These are phyloP conservation scores for Phthorimaea operculella DNA, from an alignment of 1,140 invertebrate genomes.

Conservation along the genomic window DNA sequence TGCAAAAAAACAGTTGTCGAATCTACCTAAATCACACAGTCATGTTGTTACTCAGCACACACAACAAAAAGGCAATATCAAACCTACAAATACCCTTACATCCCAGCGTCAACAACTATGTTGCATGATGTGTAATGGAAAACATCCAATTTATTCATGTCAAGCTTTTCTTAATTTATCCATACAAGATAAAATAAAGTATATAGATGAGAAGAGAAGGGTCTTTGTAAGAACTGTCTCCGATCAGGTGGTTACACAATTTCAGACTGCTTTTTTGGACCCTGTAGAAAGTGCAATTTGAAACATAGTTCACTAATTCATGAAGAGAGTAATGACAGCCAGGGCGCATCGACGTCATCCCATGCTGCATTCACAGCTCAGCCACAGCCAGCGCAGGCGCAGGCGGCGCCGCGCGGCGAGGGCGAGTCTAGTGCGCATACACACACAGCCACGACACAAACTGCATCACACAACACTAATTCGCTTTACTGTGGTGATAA, in stretches of 20 bases:
- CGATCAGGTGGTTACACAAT: slow-evolving; percentile 12
- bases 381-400: background rate
- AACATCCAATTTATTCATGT: slow-evolving; percentile 13
- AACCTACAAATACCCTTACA: background rate
- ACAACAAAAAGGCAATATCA: background rate
- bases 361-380: background rate
- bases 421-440: background rate
- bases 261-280: slow-evolving; percentile 13
- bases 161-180: slow-evolving; percentile 8
- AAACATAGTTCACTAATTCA: slow-evolving; percentile 23
- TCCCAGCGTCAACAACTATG: background rate
- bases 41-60: background rate
- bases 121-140: slow-evolving; percentile 4
- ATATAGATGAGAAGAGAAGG: slow-evolving; percentile 10
- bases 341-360: background rate
- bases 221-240: slow-evolving; percentile 19
- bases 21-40: slow-evolving; percentile 6
- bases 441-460: background rate
- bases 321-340: background rate
- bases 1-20: background rate
- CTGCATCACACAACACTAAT: background rate
- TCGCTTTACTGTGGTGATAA: background rate
- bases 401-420: background rate
- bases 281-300: slow-evolving; percentile 16
- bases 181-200: slow-evolving; percentile 9